Evolutionary conservation across 2,888 invertebrate species (phyloP).

Genomic region (Sipha maydis): DNA sequence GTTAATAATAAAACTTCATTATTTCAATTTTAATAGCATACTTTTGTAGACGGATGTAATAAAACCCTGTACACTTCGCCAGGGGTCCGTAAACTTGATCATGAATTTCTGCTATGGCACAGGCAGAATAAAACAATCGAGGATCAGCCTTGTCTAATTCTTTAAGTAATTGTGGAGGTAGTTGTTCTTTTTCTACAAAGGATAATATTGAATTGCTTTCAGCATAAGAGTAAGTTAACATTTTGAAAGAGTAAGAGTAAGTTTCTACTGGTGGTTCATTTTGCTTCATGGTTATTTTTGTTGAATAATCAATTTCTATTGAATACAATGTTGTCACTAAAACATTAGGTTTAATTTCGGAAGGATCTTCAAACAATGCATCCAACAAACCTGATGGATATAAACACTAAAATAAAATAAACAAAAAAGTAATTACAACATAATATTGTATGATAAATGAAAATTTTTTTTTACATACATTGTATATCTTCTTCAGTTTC

Average conservation of each 20-base stretch:
- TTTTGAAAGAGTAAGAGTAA: too few species aligned
- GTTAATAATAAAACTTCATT: not conserved
- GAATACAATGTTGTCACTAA: slow-evolving; percentile 5
- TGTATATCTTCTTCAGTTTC: not conserved
- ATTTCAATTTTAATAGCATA: slow-evolving; percentile 68
- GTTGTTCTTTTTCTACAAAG: slow-evolving; percentile 89
- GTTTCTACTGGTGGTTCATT: slow-evolving; percentile 6
- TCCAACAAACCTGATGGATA: slow-evolving; percentile 19
- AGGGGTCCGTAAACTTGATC: slow-evolving; percentile 69
- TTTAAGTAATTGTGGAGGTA: slow-evolving; percentile 87
- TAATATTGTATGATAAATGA: not conserved
- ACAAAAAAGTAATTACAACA: not conserved
- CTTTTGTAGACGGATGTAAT: slow-evolving; percentile 87
- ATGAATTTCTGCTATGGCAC: slow-evolving; percentile 89
- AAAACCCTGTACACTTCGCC: slow-evolving; percentile 84
- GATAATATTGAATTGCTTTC: slow-evolving; percentile 76
- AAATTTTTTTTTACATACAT: not conserved
- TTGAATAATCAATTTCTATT: slow-evolving; percentile 11
- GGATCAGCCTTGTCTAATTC: slow-evolving; percentile 84
- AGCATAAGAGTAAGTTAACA: slow-evolving; percentile 77
- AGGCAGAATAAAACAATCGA: slow-evolving; percentile 89
- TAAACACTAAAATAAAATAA: too few species aligned
- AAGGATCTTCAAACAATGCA: slow-evolving; percentile 72
- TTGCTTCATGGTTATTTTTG: not conserved
- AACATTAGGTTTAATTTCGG: slow-evolving; percentile 72